phyloP scores from a whole-genome alignment of 1,140 invertebrate species.

The Tribolium castaneum region DNA sequence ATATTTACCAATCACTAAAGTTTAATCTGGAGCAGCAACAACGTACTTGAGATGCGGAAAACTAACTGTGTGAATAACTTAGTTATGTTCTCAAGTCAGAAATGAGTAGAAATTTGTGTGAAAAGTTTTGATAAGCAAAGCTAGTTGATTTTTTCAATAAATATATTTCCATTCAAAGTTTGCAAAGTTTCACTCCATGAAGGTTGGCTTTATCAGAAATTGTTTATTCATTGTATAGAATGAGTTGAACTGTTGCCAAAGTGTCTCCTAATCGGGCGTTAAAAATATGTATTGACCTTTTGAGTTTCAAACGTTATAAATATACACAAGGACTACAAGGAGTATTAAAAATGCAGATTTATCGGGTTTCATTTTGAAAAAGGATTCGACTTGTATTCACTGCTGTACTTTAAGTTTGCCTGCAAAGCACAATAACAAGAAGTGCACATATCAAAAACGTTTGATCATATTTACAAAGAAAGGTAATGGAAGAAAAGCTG shows the following conservation, averaged over 20 bases:
- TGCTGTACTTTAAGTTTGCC: constrained; percentile 6
- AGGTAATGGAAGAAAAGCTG: neutral
- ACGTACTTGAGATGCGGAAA: neutral
- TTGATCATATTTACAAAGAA: constrained; percentile 39
- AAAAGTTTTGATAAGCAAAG: neutral
- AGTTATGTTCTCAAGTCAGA: neutral
- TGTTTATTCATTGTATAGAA: neutral
- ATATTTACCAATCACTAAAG: neutral
- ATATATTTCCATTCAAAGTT: neutral
- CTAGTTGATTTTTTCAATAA: neutral
- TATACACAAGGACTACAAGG: neutral
- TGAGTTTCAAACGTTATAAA: no score
- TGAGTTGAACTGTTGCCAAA: constrained; percentile 16
- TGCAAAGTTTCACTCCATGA: neutral
- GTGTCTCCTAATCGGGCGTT: neutral
- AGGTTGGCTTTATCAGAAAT: constrained; percentile 5
- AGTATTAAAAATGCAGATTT: neutral
- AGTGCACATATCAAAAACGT: constrained; percentile 36
- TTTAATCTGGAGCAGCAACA: neutral
- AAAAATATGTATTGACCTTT: no score
- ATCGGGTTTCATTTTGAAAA: neutral
- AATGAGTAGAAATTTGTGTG: neutral
- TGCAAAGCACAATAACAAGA: constrained; percentile 36
- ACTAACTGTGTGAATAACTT: neutral
- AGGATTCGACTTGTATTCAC: neutral